Base-by-base conservation (phyloP, 2,113 vertebrate genomes). In the Carollia perspicillata region DNA sequence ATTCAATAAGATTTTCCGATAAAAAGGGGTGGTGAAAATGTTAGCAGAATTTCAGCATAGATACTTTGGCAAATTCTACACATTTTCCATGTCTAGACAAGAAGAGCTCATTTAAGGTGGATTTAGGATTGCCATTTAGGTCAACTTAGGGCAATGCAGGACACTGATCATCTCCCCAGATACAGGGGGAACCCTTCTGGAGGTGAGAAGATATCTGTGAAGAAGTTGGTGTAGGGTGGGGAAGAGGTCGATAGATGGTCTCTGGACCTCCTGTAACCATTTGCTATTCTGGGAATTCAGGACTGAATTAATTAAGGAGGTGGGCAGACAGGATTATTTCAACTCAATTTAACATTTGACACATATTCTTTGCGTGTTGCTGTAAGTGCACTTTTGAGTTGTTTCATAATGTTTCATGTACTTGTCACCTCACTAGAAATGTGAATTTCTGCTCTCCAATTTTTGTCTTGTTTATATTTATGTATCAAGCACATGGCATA, bases 271-370 rank as follows among this genome's bases (percentile, higher is more conserved):
- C 33, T 11, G 22, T 8, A 2, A 72, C 16, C 63, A 66, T 90
- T 79, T 95, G 5, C 28, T 93, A 79, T 87, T 93, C 63, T 79
- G 40, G 26, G 47, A 90, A 88, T 55, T 79, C 20, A 88, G 42
- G 20, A 66, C 60, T 93, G 37, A 79, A 68, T 37, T 78, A 71
- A 92, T 69, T 85, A 37, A n/a, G 58, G 35, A 96, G 22, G 44
- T 65, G 12, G 72, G 42, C 30, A 92, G 49, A 65, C n/a, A 75
- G 33, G 22, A 90, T 94, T 89, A 85, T 81, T 95, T 92, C 53
- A 87, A 68, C 84, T 74, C 69, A 55, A 8, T 95, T 96, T 75
- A 92, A 68, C 79, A 86, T 51, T 90, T 90, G 79, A 86, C 49
- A 91, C 33, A 90, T 60, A 63, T 68, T 63, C 65, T 72, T 90